Evolutionary conservation across 2,113 vertebrate species (phyloP).

Genomic region (Zapus hudsonius): DNA sequence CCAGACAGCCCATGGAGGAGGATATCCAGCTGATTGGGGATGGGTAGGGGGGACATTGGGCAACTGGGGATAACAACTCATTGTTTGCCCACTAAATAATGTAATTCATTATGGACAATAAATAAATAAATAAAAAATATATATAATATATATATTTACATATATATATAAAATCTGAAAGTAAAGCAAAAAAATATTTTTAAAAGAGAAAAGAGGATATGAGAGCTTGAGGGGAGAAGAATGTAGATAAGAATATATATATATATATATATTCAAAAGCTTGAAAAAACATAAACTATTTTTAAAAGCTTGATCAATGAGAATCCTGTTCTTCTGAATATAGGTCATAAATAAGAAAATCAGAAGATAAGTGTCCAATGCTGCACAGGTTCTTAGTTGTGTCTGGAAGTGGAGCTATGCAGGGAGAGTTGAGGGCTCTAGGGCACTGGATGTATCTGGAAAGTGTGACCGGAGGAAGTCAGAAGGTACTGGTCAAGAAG

Average conservation of each 20-base stretch:
- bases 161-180: background rate
- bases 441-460: too few relatives aligned
- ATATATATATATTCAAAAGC: too few relatives aligned
- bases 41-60: too few relatives aligned
- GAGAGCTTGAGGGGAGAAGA: background rate
- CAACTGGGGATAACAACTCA: too few relatives aligned
- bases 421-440: background rate
- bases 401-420: background rate
- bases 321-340: background rate
- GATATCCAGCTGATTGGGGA: too few relatives aligned
- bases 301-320: background rate
- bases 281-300: too few relatives aligned
- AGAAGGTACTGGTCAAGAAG: background rate
- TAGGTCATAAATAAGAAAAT: background rate
- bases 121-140: too few relatives aligned
- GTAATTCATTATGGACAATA: too few relatives aligned
- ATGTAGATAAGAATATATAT: background rate
- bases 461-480: background rate
- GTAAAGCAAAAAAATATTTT: background rate
- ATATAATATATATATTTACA: too few relatives aligned
- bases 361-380: background rate
- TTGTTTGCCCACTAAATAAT: too few relatives aligned
- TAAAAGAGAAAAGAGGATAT: background rate
- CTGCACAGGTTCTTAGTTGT: rapidly evolving
- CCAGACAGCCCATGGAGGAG: too few relatives aligned